A percentile compares a stretch with the other conserved stretches of the same genome.
Evolutionary conservation across 2,113 vertebrate species (phyloP).

Genomic region (Pimephales promelas): DNA sequence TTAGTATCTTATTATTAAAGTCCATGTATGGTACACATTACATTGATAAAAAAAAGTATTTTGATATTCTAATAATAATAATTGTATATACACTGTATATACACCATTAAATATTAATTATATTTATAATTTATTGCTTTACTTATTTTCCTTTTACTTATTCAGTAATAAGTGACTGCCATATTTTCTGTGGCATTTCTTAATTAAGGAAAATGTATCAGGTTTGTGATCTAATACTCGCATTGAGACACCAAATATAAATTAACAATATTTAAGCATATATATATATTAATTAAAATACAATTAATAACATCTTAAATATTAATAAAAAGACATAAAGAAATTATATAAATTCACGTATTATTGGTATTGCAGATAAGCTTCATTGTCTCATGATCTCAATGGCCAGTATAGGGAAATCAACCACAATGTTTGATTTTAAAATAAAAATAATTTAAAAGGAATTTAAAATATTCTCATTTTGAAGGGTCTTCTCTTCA

Average conservation of each 20-base stretch:
- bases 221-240: not conserved
- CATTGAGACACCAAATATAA: not conserved
- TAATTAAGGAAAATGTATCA: not conserved
- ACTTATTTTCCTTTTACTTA: not conserved
- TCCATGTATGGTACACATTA: no score
- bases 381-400: not conserved
- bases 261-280: no score
- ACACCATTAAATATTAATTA: no score
- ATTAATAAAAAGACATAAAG: not conserved
- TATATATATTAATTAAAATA: no score
- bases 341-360: not conserved
- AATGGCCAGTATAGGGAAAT: slow-evolving; percentile 23
- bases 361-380: not conserved
- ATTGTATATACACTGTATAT: no score
- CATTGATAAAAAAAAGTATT: no score
- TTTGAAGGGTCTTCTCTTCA: slow-evolving; percentile 41
- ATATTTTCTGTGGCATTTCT: not conserved
- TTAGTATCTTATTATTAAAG: no score
- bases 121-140: not conserved
- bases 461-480: not conserved
- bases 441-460: not conserved
- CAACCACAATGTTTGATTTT: not conserved
- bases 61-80: no score
- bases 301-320: not conserved
- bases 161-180: not conserved